These are phyloP conservation scores for Scomberomorus guttatus DNA, from an alignment of 2,797 vertebrate genomes.

Conservation along the genomic window DNA sequence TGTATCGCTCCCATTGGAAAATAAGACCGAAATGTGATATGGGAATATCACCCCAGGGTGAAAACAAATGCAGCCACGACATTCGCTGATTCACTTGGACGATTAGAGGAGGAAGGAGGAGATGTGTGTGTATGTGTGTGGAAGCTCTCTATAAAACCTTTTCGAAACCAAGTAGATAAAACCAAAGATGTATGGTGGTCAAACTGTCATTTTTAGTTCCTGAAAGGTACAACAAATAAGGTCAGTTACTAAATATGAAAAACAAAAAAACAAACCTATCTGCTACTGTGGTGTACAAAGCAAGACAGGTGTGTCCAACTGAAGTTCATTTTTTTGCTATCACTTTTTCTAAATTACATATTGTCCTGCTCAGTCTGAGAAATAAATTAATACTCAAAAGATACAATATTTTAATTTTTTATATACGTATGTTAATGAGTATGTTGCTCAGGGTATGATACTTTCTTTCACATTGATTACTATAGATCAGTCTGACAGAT, in stretches of 20 bases:
- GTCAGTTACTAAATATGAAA: neutral
- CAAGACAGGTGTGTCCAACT: too few relatives aligned
- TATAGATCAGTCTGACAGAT: too few relatives aligned
- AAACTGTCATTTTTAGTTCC: neutral
- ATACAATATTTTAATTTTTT: too few relatives aligned
- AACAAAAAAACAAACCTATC: neutral
- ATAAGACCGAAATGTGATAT: constrained; percentile 21
- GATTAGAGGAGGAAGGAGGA: constrained; percentile 7
- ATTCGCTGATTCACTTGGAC: constrained; percentile 25
- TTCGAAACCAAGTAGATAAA: constrained; percentile 1
- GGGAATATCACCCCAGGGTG: constrained; percentile 8
- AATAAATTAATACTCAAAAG: neutral
- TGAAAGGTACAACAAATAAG: neutral
- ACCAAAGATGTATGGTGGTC: neutral
- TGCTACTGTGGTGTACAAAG: neutral
- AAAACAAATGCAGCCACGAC: constrained; percentile 11
- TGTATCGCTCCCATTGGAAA: constrained; percentile 10
- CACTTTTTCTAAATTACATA: neutral
- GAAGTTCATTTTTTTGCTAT: neutral
- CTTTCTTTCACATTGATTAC: too few relatives aligned
- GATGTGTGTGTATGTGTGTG: neutral
- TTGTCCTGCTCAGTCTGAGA: neutral
- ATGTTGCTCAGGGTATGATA: too few relatives aligned
- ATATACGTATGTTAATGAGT: too few relatives aligned
- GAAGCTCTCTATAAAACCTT: neutral